These are phyloP conservation scores for Clusia tigrina DNA, from an alignment of 2,888 invertebrate species.

Conservation along the genomic window DNA sequence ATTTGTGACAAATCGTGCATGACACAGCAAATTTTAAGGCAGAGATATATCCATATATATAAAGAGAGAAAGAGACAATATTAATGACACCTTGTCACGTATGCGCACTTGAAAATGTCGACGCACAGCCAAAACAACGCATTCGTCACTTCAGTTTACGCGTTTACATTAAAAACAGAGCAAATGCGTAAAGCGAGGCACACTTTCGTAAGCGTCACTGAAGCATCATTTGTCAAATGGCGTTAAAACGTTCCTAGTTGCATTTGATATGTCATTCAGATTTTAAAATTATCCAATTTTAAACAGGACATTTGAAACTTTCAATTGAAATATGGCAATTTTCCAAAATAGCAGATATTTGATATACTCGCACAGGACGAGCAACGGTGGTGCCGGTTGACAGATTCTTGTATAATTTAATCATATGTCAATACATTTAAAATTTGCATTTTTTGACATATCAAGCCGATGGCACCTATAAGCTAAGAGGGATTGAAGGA, in stretches of 20 bases:
- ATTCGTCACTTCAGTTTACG: constrained; percentile 47
- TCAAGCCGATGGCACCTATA: not conserved
- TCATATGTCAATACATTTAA: not conserved
- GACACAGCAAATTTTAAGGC: not conserved
- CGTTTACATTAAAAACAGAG: constrained; percentile 32
- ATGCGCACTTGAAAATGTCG: constrained; percentile 51
- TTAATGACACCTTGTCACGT: constrained; percentile 11
- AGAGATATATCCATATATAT: not conserved
- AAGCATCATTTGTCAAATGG: constrained; percentile 1
- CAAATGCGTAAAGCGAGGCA: not conserved
- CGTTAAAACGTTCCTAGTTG: too few species aligned
- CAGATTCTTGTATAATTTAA: not conserved
- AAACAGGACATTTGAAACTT: too few species aligned
- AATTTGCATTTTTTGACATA: not conserved
- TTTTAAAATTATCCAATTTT: too few species aligned
- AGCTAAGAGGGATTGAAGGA: too few species aligned
- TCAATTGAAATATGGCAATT: too few species aligned
- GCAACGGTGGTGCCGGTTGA: not conserved
- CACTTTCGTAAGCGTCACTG: not conserved
- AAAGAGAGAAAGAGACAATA: not conserved
- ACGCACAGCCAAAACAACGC: constrained; percentile 48
- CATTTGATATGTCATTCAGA: too few species aligned
- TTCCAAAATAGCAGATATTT: too few species aligned
- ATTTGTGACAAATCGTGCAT: constrained; percentile 48
- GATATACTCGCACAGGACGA: too few species aligned